A percentile compares a stretch with the other conserved stretches of the same genome.
These are phyloP conservation scores for Gadopsis bispinosus DNA, from an alignment of 2,797 vertebrate species.

Conservation along the genomic window DNA sequence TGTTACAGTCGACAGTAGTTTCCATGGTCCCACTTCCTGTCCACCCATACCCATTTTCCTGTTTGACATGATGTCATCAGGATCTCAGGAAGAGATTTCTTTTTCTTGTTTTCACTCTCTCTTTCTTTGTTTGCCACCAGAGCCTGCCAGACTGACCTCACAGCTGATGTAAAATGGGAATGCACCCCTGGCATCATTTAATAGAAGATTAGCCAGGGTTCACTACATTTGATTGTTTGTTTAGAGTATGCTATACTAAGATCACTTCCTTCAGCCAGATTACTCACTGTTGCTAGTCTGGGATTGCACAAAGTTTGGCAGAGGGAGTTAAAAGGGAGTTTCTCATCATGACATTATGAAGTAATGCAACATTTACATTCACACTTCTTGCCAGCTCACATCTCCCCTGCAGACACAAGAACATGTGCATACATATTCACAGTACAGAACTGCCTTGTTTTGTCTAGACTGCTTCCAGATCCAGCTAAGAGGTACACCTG, in stretches of 20 bases:
- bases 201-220: slow-evolving; percentile 7
- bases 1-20: slow-evolving; percentile 59
- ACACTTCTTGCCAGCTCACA: neutral
- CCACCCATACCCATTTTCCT: slow-evolving; percentile 81
- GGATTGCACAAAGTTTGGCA: neutral
- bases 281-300: slow-evolving; percentile 43
- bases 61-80: slow-evolving; percentile 83
- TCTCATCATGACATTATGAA: slow-evolving; percentile 17
- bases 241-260: slow-evolving; percentile 28
- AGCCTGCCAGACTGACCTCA: slow-evolving; percentile 59
- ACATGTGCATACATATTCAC: neutral
- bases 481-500: neutral
- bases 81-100: slow-evolving; percentile 75
- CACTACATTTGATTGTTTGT: slow-evolving; percentile 7
- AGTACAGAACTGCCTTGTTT: slow-evolving; percentile 5
- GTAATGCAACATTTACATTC: slow-evolving; percentile 11
- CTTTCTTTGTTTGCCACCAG: slow-evolving; percentile 51
- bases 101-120: slow-evolving; percentile 49
- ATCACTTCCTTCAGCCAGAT: slow-evolving; percentile 52
- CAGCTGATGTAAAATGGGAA: slow-evolving; percentile 26
- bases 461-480: neutral
- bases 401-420: slow-evolving; percentile 6
- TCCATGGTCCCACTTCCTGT: slow-evolving; percentile 80
- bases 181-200: slow-evolving; percentile 17
- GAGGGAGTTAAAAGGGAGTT: slow-evolving; percentile 18